Conservation (phyloP, 2,888 invertebrate genomes). For the Apocheima hispidaria region DNA sequence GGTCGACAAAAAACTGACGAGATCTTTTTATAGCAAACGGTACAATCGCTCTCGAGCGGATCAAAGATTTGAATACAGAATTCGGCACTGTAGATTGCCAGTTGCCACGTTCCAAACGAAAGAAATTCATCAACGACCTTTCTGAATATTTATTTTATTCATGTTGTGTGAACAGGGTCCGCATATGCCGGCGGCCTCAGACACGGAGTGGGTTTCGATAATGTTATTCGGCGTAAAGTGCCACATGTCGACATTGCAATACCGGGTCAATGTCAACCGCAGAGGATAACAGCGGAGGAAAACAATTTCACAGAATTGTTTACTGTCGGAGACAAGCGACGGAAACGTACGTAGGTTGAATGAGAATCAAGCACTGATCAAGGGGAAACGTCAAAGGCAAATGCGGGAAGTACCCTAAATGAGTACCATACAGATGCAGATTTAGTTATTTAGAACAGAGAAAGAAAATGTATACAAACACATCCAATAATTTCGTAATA, state of each 20-base stretch:
- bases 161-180: constrained; percentile 30
- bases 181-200: constrained; percentile 58
- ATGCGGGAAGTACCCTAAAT: constrained; percentile 5
- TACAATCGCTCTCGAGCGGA: constrained; percentile 22
- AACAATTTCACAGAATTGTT: constrained; percentile 67
- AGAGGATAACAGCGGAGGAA: constrained; percentile 61
- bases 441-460: too few relatives aligned
- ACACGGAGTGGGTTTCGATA: constrained; percentile 52
- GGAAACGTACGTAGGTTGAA: constrained; percentile 48
- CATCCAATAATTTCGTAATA: not conserved
- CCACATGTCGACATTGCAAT: constrained; percentile 68
- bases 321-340: constrained; percentile 56
- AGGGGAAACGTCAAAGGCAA: constrained; percentile 39
- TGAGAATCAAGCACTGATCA: constrained; percentile 51
- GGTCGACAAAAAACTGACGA: constrained; percentile 17
- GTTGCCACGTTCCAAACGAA: constrained; percentile 31
- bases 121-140: constrained; percentile 50
- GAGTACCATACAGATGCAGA: not conserved
- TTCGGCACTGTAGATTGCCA: constrained; percentile 17
- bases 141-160: constrained; percentile 53
- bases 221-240: constrained; percentile 53
- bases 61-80: constrained; percentile 26
- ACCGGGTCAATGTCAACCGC: constrained; percentile 72
- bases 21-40: constrained; percentile 25
- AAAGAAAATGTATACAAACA: too few relatives aligned